A percentile compares a stretch with the other conserved stretches of the same genome.
Evolutionary conservation across 2,797 vertebrate species (phyloP).

Genomic region (Coccyzus lansbergi): DNA sequence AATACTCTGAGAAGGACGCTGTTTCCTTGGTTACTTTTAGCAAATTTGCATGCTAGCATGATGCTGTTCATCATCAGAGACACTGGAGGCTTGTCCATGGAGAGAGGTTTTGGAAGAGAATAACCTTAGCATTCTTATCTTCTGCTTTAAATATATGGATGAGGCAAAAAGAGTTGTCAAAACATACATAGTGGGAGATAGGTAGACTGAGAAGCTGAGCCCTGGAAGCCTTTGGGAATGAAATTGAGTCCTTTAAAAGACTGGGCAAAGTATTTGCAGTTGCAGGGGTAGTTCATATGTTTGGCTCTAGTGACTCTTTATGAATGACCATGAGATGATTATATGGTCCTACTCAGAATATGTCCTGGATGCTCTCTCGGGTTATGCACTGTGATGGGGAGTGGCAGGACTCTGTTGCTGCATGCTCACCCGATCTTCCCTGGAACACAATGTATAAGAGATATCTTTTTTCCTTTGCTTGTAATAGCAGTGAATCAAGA

Average conservation of each 20-base stretch:
- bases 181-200: neutral
- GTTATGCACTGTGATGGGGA: neutral
- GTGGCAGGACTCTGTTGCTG: neutral
- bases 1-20: conserved; percentile 18
- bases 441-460: neutral
- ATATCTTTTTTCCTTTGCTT: neutral
- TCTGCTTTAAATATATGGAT: neutral
- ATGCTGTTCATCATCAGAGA: conserved; percentile 35
- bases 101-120: conserved; percentile 31
- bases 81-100: neutral
- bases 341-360: neutral
- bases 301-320: neutral
- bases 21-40: conserved; percentile 66
- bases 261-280: neutral
- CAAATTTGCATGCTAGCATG: conserved; percentile 50
- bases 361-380: neutral
- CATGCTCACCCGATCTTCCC: neutral
- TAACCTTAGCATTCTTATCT: conserved; percentile 31
- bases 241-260: neutral
- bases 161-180: neutral
- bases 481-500: neutral
- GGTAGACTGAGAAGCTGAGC: neutral
- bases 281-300: neutral
- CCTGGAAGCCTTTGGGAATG: neutral
- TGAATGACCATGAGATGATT: neutral